These are phyloP conservation scores for Indicator maculatus DNA, from an alignment of 2,113 vertebrate species.

Conservation along the genomic window DNA sequence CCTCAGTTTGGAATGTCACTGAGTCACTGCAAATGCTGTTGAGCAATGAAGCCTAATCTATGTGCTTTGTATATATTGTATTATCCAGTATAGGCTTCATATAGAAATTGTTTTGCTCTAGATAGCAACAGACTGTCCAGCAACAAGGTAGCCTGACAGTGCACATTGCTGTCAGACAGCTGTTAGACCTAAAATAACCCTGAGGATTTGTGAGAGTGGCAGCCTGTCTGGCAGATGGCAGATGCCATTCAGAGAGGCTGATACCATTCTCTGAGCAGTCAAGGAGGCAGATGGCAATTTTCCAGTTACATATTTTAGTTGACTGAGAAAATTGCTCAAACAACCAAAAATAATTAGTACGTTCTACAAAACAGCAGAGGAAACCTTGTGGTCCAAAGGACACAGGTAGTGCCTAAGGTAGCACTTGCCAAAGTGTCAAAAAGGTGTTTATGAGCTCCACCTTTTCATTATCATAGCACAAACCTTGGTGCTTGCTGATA, in stretches of 20 bases:
- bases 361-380: background rate
- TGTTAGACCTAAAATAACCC: background rate
- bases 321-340: background rate
- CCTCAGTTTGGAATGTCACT: background rate
- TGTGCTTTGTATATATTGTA: background rate
- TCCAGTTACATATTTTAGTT: background rate
- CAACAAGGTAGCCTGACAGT: background rate
- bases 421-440: background rate
- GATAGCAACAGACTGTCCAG: background rate
- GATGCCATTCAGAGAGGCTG: background rate
- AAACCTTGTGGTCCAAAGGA: background rate
- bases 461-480: background rate
- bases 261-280: background rate
- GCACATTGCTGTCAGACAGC: background rate
- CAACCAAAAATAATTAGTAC: background rate
- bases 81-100: background rate
- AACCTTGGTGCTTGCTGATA: background rate
- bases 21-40: background rate
- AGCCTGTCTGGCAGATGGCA: background rate
- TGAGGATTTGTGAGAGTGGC: background rate
- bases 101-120: background rate
- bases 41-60: background rate
- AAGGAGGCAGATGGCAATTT: background rate
- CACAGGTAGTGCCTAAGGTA: background rate
- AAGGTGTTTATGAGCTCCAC: background rate